A percentile compares a stretch with the other conserved stretches of the same genome.
phyloP scores from a whole-genome alignment of 2,797 vertebrate genomes.

The Kryptolebias ocellatus region DNA sequence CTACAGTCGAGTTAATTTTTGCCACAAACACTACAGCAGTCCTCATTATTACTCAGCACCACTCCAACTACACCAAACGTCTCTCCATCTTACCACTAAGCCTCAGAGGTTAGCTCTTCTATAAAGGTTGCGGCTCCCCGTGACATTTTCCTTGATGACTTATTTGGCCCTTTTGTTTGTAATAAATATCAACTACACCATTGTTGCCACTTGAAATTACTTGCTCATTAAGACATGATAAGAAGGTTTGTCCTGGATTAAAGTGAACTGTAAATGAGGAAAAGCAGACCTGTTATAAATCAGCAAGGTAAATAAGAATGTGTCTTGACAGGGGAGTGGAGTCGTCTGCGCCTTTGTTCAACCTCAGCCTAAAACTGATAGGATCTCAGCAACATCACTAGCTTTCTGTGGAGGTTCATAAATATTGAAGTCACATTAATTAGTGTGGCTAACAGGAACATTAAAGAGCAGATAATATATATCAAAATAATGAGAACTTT shows the following conservation, averaged over 20 bases:
- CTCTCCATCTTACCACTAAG: slow-evolving; percentile 47
- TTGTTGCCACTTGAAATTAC: slow-evolving; percentile 46
- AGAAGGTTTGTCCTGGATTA: slow-evolving; percentile 28
- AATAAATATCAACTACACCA: slow-evolving; percentile 63
- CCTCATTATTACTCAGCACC: slow-evolving; percentile 54
- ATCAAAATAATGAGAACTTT: slow-evolving; percentile 36
- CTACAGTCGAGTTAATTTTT: slow-evolving; percentile 58
- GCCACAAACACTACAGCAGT: slow-evolving; percentile 52
- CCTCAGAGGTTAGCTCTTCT: slow-evolving; percentile 67
- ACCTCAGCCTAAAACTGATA: not conserved
- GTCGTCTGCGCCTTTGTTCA: not conserved
- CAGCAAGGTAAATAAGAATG: slow-evolving; percentile 19
- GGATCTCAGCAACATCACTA: slow-evolving; percentile 3
- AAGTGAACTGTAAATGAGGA: slow-evolving; percentile 32
- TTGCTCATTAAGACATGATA: slow-evolving; percentile 41
- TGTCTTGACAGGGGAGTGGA: not conserved
- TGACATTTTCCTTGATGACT: slow-evolving; percentile 77
- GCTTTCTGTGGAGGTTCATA: not conserved
- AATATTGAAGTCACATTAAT: slow-evolving; percentile 42
- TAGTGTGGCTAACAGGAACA: slow-evolving; percentile 19
- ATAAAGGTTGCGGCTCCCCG: slow-evolving; percentile 70
- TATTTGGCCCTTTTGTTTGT: slow-evolving; percentile 61
- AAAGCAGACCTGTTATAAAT: slow-evolving; percentile 29
- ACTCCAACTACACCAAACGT: slow-evolving; percentile 39
- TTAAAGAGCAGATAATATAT: slow-evolving; percentile 24